Evolutionary conservation across 2,888 invertebrate species (phyloP).

Genomic region (Drosophila paramelanica): DNA sequence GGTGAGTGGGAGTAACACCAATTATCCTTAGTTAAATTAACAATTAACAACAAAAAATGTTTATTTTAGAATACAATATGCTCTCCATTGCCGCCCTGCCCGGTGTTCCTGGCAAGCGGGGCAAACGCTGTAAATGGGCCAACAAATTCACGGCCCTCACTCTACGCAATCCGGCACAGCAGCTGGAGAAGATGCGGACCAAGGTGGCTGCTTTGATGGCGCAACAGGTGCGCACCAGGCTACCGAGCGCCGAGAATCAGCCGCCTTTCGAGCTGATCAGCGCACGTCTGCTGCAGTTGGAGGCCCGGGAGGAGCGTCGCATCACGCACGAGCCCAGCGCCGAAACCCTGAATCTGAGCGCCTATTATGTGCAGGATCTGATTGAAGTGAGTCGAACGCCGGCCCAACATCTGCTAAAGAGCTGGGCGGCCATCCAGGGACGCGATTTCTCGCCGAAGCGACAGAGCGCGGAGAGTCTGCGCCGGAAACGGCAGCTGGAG

Average conservation of each 20-base stretch:
- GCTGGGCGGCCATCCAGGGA: conserved; percentile 88
- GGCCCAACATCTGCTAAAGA: conserved; percentile 86
- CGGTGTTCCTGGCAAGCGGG: conserved; percentile 37
- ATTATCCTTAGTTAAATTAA: too few relatives aligned
- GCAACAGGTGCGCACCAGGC: conserved; percentile 52
- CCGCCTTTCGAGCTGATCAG: conserved; percentile 55
- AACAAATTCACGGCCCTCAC: conserved; percentile 84
- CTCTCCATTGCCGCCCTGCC: conserved; percentile 64
- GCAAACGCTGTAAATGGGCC: conserved; percentile 81
- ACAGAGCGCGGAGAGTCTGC: conserved; percentile 11
- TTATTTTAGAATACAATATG: conserved; percentile 77
- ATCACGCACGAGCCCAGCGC: conserved; percentile 52
- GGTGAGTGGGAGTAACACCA: conserved; percentile 51
- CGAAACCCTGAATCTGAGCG: conserved; percentile 43
- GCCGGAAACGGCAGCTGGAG: conserved; percentile 42
- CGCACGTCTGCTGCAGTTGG: conserved; percentile 35
- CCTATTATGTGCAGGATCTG: conserved; percentile 86
- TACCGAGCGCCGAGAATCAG: conserved; percentile 22
- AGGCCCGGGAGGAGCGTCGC: conserved; percentile 5
- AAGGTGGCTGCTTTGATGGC: conserved; percentile 73
- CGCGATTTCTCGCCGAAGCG: conserved; percentile 87
- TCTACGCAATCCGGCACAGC: conserved; percentile 73
- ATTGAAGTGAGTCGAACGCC: conserved; percentile 84
- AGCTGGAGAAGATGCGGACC: conserved; percentile 68
- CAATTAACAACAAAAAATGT: conserved; percentile 1